Conservation (phyloP, 2,797 vertebrate species). For the Rhynchotus rufescens region DNA sequence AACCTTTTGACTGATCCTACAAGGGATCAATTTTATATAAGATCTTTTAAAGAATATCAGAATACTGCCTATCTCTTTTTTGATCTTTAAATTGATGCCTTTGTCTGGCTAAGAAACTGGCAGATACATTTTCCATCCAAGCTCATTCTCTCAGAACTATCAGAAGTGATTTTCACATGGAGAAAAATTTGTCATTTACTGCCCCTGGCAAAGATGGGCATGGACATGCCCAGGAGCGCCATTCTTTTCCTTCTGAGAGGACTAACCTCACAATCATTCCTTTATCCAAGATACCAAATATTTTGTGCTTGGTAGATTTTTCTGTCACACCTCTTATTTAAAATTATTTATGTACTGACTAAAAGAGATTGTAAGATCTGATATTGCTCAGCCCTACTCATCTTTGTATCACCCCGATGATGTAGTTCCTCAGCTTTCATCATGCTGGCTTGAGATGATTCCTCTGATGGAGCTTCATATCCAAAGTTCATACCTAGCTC, state of each 20-base stretch:
- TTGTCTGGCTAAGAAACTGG: background rate
- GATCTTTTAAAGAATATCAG: slow-evolving; percentile 4
- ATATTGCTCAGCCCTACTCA: background rate
- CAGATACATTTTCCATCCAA: background rate
- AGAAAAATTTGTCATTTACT: background rate
- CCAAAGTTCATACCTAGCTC: background rate
- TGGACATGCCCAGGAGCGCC: background rate
- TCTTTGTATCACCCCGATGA: background rate
- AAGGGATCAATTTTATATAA: background rate
- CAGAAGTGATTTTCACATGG: background rate
- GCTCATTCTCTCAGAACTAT: slow-evolving; percentile 4
- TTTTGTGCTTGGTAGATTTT: background rate
- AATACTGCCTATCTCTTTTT: background rate
- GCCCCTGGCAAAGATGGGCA: background rate
- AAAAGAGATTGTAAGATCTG: background rate
- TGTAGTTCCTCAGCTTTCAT: background rate
- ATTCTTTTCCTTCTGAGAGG: background rate
- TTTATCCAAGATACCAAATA: background rate
- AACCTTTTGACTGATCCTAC: background rate
- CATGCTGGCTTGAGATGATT: background rate
- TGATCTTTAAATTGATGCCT: slow-evolving; percentile 22
- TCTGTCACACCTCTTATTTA: background rate
- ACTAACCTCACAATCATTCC: background rate
- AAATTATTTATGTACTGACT: background rate
- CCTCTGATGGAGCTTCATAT: background rate